phyloP scores from a whole-genome alignment of 2,797 vertebrate species.

The Tragopan temminckii region DNA sequence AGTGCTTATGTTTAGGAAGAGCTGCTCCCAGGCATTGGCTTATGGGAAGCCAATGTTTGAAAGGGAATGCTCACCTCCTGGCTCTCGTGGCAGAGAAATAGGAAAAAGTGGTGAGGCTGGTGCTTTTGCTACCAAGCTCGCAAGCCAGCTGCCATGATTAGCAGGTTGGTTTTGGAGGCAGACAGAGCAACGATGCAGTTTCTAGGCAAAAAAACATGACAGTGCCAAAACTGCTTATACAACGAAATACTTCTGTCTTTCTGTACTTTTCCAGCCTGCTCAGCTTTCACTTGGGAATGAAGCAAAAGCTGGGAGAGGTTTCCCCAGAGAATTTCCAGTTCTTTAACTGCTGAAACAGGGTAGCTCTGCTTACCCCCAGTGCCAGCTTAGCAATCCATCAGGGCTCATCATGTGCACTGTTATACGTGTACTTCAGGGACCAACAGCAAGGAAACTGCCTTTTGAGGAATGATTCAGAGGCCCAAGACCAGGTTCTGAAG shows the following conservation, averaged over 20 bases:
- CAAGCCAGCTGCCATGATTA: background rate
- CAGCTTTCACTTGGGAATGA: conserved; percentile 3
- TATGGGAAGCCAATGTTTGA: background rate
- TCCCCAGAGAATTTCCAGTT: background rate
- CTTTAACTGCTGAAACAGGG: background rate
- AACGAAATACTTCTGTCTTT: background rate
- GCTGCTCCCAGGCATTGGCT: background rate
- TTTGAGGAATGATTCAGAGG: background rate
- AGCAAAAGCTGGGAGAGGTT: conserved; percentile 7
- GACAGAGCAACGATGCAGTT: background rate
- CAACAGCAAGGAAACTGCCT: background rate
- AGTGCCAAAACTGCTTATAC: background rate
- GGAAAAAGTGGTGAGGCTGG: background rate
- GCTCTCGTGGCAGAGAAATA: background rate
- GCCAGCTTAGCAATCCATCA: background rate
- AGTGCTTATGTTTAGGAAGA: background rate
- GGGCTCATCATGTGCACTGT: background rate
- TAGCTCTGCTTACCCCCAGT: background rate
- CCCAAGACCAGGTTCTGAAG: background rate
- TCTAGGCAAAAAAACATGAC: conserved; percentile 37
- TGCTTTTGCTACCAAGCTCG: background rate
- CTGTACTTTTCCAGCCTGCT: background rate
- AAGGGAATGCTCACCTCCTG: background rate
- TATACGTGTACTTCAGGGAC: background rate
- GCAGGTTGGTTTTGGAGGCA: background rate